Conservation (phyloP, 2,113 vertebrate genomes). For the Actinemys pallida region DNA sequence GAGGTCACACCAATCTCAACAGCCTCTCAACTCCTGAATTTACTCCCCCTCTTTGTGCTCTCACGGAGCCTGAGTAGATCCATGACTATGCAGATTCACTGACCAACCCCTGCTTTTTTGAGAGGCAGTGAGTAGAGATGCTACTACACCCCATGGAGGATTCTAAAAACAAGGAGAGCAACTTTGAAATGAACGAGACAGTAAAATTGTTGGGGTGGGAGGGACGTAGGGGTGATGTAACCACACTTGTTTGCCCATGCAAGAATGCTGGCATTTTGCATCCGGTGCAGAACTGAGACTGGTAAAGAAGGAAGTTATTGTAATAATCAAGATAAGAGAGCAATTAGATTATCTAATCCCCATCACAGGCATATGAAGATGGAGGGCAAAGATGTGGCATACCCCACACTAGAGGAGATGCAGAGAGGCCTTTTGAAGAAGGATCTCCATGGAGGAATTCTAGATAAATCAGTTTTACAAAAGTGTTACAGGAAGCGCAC, state of each 20-base stretch:
- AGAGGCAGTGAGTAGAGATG: background rate
- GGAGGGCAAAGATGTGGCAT: background rate
- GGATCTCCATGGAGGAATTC: no score
- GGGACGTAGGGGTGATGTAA: background rate
- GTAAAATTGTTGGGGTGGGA: background rate
- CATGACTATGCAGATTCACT: background rate
- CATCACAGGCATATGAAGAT: background rate
- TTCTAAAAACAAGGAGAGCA: background rate
- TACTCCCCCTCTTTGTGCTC: background rate
- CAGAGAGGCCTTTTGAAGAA: no score
- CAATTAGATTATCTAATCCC: accelerated
- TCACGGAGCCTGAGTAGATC: background rate
- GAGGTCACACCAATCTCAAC: accelerated
- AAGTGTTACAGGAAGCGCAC: background rate
- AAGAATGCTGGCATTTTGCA: background rate
- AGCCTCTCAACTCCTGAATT: background rate
- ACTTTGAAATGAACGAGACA: background rate
- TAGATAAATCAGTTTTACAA: background rate
- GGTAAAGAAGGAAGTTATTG: background rate
- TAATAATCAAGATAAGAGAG: background rate
- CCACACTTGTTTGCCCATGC: background rate
- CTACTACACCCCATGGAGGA: background rate
- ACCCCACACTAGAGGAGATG: background rate
- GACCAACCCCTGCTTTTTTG: background rate
- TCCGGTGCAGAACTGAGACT: accelerated